Base-by-base conservation (phyloP, 1,140 invertebrate species). In the Nymphalis io region DNA sequence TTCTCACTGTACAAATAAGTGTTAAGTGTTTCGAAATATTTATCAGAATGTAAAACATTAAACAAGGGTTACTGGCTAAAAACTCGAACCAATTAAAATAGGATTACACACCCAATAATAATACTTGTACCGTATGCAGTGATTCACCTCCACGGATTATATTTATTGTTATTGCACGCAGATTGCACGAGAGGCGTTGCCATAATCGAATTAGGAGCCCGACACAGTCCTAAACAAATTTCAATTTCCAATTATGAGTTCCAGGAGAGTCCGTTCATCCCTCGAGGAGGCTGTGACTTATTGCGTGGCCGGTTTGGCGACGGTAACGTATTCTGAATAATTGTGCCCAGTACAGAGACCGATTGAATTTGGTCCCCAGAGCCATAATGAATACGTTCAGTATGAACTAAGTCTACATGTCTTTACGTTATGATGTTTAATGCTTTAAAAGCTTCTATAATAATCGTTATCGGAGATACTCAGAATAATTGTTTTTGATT, bases 141-240 rank as follows among this genome's bases (percentile, higher is more conserved):
- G 76, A 83, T 81, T 76, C 46, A 20, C 46, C 72, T 77, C 68
- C 72, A 60, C 74, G 70, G 74, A 70, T 79, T 72, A 79, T 86
- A 87, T 88, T 87, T 88, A 88, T 84, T 81, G 83, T 87, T 86
- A 90, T 89, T 81, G 76, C 79, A 70, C 61, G 57, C 76, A 78
- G 80, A 88, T 85, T 87, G 83, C 76, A 76, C 79, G 70, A 73
- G 75, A 81, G 70, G 74, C 77, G 78, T 80, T 81, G 68, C 78
- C 80, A 72, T 82, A 88, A 88, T 89, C 78, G 80, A 89, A 91
- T 89, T 88, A 91, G 82, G 72, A 80, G 75, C 70, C 83, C 78
- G 72, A 75, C 77, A 79, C 81, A 80, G 82, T 87, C 87, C 89
- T 89, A 89, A 89, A 89, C 85, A 91, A 91, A 91, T 91, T 89